Percentiles rank a stretch among this genome's conserved stretches.
These are phyloP conservation scores for Cynopterus brachyotis DNA, from an alignment of 2,113 vertebrate genomes.

Conservation along the genomic window DNA sequence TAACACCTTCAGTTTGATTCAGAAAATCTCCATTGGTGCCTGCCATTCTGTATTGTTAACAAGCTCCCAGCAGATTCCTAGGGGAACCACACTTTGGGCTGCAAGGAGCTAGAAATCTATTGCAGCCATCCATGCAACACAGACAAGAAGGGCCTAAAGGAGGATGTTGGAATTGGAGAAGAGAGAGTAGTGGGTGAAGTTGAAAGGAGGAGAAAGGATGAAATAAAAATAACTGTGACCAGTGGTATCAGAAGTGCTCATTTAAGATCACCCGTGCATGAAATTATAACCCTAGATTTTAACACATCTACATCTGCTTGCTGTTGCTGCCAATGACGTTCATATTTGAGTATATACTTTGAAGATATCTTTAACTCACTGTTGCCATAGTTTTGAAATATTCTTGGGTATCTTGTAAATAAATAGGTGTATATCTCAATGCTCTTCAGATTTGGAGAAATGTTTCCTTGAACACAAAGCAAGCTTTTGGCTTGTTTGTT, in stretches of 20 bases:
- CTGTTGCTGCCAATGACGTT: background rate
- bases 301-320: background rate
- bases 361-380: background rate
- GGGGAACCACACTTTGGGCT: background rate
- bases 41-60: background rate
- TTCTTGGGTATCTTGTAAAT: background rate
- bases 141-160: background rate
- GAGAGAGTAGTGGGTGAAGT: background rate
- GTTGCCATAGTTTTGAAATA: background rate
- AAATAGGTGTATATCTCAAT: background rate
- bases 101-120: background rate
- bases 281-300: background rate
- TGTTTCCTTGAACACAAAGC: background rate
- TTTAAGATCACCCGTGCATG: background rate
- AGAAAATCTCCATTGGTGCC: rapidly evolving
- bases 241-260: background rate
- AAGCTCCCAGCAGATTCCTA: background rate
- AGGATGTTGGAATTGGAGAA: background rate
- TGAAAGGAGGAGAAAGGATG: background rate
- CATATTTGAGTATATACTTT: background rate
- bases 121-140: background rate
- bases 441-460: background rate
- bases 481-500: background rate
- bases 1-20: background rate
- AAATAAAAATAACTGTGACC: background rate